Base-by-base conservation (phyloP, 2,888 invertebrate genomes). In the Apodemia hepburni region DNA sequence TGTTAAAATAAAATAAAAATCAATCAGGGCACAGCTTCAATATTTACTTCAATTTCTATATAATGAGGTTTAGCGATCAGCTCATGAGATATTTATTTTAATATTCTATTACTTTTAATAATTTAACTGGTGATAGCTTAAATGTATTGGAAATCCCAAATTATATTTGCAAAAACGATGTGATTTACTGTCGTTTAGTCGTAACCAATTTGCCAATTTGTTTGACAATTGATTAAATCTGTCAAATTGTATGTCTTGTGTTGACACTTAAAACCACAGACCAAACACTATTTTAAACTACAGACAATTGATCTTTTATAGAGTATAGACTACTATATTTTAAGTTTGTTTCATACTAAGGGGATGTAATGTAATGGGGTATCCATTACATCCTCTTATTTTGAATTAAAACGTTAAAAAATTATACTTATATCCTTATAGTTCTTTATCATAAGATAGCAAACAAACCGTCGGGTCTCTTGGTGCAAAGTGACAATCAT, bases 1-100 rank as follows among this genome's bases (percentile, higher is more conserved):
- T 85, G 81, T 80, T 81, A 84, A 87, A 88, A 85, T 82, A 85
- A 87, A 87, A 84, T 78, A 82, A 88, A 87, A 80, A 84, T 85
- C 85, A 87, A 89, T 87, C 80, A 78, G 71, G 77, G 81, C 82
- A 85, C 82, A 82, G 81, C 75, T 82, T 76, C 79, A 76, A 83
- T 86, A 88, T 85, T 87, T 89, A 88, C 87, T 82, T 86, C 76
- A 73, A 67, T 64, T 68, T 66, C 29, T 42, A 60, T 63, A 2
- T 66, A 60, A 22, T 64, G 63, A 64, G 59, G 29, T 60, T 66
- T 61, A 64, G 60, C 69, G 61, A 63, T 33, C 35, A 60, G 12
- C 33, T 27, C 45, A 51, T 35, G 45, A 59, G 59, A 58, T 35
- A 61, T 35, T 58, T 45, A 7, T 35, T 17, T 29, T 22, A 35